Evolutionary conservation across 2,888 invertebrate species (phyloP), one percentile per base, ranked within the genome.

Genomic region (Tribolium freemani): DNA sequence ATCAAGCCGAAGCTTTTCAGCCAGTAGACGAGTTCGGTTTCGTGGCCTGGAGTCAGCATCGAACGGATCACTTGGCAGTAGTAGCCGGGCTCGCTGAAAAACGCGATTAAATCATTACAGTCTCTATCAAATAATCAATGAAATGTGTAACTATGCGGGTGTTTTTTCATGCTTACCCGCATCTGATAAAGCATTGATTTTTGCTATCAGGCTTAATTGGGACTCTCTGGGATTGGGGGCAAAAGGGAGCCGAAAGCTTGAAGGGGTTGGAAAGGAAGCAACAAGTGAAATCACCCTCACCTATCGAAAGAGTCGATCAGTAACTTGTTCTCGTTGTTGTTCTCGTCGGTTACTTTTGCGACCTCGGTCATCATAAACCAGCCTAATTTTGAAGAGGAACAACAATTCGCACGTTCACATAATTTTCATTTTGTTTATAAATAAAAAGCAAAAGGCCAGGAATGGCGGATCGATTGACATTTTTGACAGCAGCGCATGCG

Each of bases 1-100:
- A 89, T 87, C 5, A 90, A 81, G 46, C 87, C 87, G 78, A 86
- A 86, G 75, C 87, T 87, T 82, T 88, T 88, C 53, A 90, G 77
- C 89, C 89, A 89, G 68, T 86, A 85, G 69, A 88, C 87, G 20
- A 90, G 80, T 79, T 89, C 88, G 5, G 87, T 88, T 77, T 89
- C 89, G 64, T 88, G 88, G 1, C 88, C 89, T 21, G 86, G 85
- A 67, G 85, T 86, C 10, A 90, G 76, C 85, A 89, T 86, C 38
- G 88, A 88, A 58, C 86, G 85, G 6, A 89, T 86, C 0, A 87
- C 87, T 63, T 87, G 81, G 71, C 88, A 87, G 69, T 87, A 88
- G 71, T 85, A 87, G 51, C 88, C 88, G 3, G 83, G 79, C 69
- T 85, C 83, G 61, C 86, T 86, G 76, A 53, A 45, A 64, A 61